Base-by-base conservation (phyloP, 2,113 vertebrate genomes). In the Erythrocercus mccallii region DNA sequence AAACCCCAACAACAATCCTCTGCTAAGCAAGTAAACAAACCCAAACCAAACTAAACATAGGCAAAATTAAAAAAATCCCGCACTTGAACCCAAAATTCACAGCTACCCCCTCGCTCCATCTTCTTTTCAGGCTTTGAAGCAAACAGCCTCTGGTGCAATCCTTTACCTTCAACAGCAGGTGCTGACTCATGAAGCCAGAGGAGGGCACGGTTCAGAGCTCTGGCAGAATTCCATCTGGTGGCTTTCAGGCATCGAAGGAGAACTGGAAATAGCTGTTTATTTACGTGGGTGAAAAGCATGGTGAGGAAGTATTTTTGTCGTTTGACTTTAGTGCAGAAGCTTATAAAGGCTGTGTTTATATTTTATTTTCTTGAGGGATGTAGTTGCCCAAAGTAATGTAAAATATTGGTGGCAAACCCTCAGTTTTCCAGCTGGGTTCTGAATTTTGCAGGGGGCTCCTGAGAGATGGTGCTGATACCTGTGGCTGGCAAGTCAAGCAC, bases 401-500 rank as follows among this genome's bases (percentile, higher is more conserved):
- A 58, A 78, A 83, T 50, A 31, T 15, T 81, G 65, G 35, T 30
- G 4, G 54, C 28, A 83, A 85, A 90, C 2, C 5, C 54, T 60
- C 21, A 12, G 35, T 31, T 82, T 76, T 48, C 3, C 6, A 54
- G 8, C 40, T 69, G 62, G 19, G 70, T 15, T 69, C n/a, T 82
- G 54, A 47, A 22, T 61, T 76, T 54, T 61, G 54, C 27, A 35
- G n/a, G 40, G 6, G 28, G 28, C 12, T 62, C 21, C 40, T 42
- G 31, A 18, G 31, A 40, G 20, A 18, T 2, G 2, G 11, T 40
- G n/a, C 38, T 45, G 31, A 24, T 7, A 9, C 11, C 20, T 76
- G 40, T 61, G 40, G 24, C 0, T 61, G 70, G 11, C 10, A 20
- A 35, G 30, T 7, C 0, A 1, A 68, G 27, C 38, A 31, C 53